These are phyloP conservation scores for Bergia puertoricense DNA, from an alignment of 92 coral and sea anemone genomes.

Conservation along the genomic window DNA sequence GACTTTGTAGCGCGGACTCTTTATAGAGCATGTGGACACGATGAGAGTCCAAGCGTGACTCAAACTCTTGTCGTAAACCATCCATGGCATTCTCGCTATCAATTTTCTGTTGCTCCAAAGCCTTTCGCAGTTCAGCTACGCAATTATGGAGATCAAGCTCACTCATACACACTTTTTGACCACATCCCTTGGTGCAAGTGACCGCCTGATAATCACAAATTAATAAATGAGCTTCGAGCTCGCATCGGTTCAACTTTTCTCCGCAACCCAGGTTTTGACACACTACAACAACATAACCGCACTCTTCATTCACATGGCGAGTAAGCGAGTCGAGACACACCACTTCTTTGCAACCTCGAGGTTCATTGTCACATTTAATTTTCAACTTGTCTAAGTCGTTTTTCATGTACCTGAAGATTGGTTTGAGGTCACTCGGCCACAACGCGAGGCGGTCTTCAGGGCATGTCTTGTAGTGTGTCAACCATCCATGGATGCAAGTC, in stretches of 20 bases:
- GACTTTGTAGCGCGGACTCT: constrained; percentile 82
- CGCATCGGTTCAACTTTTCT: constrained; percentile 74
- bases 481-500: constrained; percentile 77
- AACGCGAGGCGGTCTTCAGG: constrained; percentile 85
- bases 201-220: constrained; percentile 76
- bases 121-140: constrained; percentile 74
- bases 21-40: constrained; percentile 91
- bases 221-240: constrained; percentile 65
- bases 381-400: constrained; percentile 74
- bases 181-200: constrained; percentile 78
- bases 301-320: constrained; percentile 79
- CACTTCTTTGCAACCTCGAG: constrained; percentile 74
- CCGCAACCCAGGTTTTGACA: constrained; percentile 80
- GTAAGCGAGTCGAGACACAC: constrained; percentile 73
- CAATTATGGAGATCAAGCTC: constrained; percentile 79
- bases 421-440: constrained; percentile 90
- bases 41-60: constrained; percentile 77
- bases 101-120: constrained; percentile 62
- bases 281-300: constrained; percentile 70
- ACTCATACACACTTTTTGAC: constrained; percentile 75
- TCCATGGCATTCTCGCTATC: constrained; percentile 47
- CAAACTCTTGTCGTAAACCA: constrained; percentile 69
- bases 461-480: constrained; percentile 84
- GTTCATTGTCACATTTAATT: constrained; percentile 81
- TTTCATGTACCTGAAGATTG: constrained; percentile 88